Conservation (phyloP, 2,797 vertebrate species). For the Rhinophrynus dorsalis region DNA sequence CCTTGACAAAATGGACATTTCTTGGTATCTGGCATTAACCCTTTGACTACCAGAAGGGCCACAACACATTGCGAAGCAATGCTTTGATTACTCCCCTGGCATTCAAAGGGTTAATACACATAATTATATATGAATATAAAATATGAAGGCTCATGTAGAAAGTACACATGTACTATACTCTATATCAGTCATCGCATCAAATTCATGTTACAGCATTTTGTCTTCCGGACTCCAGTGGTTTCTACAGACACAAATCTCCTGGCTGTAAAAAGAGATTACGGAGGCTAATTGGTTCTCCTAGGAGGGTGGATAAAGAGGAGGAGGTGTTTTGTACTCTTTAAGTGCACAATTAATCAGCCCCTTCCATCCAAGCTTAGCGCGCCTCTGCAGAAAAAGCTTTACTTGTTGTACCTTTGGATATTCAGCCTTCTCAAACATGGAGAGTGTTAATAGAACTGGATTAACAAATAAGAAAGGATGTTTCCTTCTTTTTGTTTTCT, state of each 20-base stretch:
- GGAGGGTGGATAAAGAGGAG: background rate
- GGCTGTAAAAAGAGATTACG: constrained; percentile 10
- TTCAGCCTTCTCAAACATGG: constrained; percentile 9
- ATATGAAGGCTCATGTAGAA: background rate
- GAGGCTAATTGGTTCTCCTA: constrained; percentile 20
- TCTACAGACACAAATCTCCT: constrained; percentile 1
- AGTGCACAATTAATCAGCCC: constrained; percentile 17
- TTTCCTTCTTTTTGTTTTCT: background rate
- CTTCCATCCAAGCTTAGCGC: constrained; percentile 9
- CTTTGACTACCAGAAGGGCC: too few species aligned
- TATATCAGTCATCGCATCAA: background rate
- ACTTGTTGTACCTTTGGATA: constrained; percentile 16
- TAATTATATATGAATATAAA: too few species aligned
- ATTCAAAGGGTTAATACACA: too few species aligned
- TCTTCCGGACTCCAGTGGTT: background rate
- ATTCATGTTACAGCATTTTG: background rate
- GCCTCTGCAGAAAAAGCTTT: background rate
- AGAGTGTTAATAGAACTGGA: constrained; percentile 13
- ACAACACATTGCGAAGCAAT: too few species aligned
- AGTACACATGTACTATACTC: background rate
- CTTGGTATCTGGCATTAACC: too few species aligned
- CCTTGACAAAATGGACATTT: too few species aligned
- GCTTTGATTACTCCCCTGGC: too few species aligned
- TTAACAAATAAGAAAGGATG: constrained; percentile 22
- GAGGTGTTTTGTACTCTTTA: constrained; percentile 20